Evolutionary conservation across 2,113 vertebrate genomes (phyloP), one percentile per base, ranked within the genome.

Genomic region (Solea solea): DNA sequence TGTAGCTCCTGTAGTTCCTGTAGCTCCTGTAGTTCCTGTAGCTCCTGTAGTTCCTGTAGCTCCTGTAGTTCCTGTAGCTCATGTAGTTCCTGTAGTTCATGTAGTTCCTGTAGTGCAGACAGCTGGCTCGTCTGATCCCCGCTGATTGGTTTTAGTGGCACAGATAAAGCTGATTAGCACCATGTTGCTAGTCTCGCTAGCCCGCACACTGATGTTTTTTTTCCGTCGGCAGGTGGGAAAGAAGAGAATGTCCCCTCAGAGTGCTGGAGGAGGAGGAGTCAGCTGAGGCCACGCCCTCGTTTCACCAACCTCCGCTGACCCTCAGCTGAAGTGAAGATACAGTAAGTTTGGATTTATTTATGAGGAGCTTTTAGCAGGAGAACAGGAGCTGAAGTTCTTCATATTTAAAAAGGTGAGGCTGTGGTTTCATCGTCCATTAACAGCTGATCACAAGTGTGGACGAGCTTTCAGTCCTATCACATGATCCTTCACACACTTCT

Each of bases 101-200:
- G 21, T 21, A 21, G 21, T 21, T 34, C 1, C 34, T 34, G 34
- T 59, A 49, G 90, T 80, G 90, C 91, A 92, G 95, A 95, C 95
- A 96, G 95, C 95, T 97, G 95, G 95, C 87, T 80, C 80, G 95
- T 95, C 95, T 96, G 95, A 96, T 94, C 94, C 93, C 93, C 91
- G 89, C 94, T 92, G 94, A 95, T 91, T 95, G 94, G 95, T 93
- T 95, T 96, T 95, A 96, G 94, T 93, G 92, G 93, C 90, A 90
- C 91, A 93, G 90, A 94, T 91, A 95, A 96, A 96, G 94, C 95
- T 96, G 95, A 97, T 96, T 96, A 96, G 91, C 93, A 88, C 84
- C 85, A 84, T 88, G 89, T 86, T 90, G 90, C 80, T 88, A 89
- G 87, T 90, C 91, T 92, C 84, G 78, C 90, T 93, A 93, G 92